Conservation (phyloP, 1,140 invertebrate species). For the Lasioglossum albipes region DNA sequence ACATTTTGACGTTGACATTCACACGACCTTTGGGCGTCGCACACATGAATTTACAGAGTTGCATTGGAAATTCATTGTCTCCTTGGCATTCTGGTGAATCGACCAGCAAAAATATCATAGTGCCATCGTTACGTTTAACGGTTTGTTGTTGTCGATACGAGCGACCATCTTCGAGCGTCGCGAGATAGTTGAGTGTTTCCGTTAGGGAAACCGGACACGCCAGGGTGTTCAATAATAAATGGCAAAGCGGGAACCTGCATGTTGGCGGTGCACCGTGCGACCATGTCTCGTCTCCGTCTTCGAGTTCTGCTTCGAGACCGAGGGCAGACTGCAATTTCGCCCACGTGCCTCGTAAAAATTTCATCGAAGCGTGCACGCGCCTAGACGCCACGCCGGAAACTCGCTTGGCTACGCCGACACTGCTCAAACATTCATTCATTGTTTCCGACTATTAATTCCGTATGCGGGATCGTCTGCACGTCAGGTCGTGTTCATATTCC, state of each 20-base stretch:
- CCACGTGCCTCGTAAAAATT: conserved; percentile 58
- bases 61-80: too few species aligned
- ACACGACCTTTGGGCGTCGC: too few species aligned
- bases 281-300: background rate
- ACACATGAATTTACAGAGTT: too few species aligned
- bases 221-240: conserved; percentile 51
- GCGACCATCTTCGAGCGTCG: background rate
- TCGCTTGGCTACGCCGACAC: background rate
- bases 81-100: too few species aligned
- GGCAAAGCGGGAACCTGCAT: conserved; percentile 31
- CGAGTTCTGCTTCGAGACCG: background rate
- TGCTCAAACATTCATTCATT: conserved; percentile 56
- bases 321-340: conserved; percentile 48
- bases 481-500: conserved; percentile 5
- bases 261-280: conserved; percentile 38
- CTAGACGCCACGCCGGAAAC: background rate
- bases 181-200: background rate
- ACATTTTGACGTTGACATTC: too few species aligned
- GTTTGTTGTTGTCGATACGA: background rate
- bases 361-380: conserved; percentile 39
- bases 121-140: too few species aligned
- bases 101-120: too few species aligned
- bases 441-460: conserved; percentile 57
- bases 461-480: conserved; percentile 18
- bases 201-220: conserved; percentile 12